Evolutionary conservation across 2,113 vertebrate species (phyloP).

Genomic region (Sceloporus undulatus): DNA sequence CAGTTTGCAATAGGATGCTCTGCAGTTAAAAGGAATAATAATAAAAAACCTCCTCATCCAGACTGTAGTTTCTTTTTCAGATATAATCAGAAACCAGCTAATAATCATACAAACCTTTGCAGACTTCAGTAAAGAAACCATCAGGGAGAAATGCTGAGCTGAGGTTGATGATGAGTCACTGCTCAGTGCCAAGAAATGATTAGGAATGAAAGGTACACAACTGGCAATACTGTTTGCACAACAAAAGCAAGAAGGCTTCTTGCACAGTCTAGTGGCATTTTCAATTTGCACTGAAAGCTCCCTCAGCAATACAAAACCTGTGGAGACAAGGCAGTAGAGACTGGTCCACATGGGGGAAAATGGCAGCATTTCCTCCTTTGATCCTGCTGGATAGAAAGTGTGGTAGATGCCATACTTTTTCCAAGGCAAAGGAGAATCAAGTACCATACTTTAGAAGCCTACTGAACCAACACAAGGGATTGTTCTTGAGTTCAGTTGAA

Average conservation of each 20-base stretch:
- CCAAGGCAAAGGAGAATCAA: too few relatives aligned
- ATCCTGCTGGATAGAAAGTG: too few relatives aligned
- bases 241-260: conserved; percentile 7
- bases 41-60: background rate
- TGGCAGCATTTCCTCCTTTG: too few relatives aligned
- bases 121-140: background rate
- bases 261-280: background rate
- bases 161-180: conserved; percentile 10
- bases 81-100: background rate
- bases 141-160: background rate
- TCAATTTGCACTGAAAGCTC: background rate
- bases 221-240: conserved; percentile 13
- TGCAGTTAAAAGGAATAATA: background rate
- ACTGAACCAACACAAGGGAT: too few relatives aligned
- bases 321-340: too few relatives aligned
- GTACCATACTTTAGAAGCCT: too few relatives aligned
- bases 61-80: background rate
- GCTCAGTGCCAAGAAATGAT: conserved; percentile 19
- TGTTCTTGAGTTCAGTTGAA: too few relatives aligned
- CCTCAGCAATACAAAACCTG: background rate
- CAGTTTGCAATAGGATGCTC: background rate
- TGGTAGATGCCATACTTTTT: too few relatives aligned
- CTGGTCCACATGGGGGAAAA: too few relatives aligned
- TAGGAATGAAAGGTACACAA: conserved; percentile 8
- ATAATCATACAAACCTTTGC: conserved; percentile 19